Evolutionary conservation across 2,888 invertebrate genomes (phyloP), one percentile per base, ranked within the genome.

Genomic region (Dryococelus australis): DNA sequence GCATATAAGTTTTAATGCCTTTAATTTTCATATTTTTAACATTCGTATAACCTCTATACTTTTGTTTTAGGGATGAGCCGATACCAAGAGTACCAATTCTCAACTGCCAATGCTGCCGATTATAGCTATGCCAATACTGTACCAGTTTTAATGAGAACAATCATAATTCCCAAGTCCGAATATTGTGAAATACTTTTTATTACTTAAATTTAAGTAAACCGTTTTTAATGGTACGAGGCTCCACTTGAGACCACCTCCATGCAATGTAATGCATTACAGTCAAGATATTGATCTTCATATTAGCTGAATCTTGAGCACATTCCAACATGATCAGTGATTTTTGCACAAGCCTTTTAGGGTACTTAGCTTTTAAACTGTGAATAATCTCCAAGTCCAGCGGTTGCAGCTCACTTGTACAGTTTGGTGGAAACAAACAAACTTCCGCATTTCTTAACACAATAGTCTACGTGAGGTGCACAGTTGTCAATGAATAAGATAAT

Each of bases 401-500:
- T 35, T 87, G 86, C 81, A 86, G 84, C 65, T 86, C 28, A 47
- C 85, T 87, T 13, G 85, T 87, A 20, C 80, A 80, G 81, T 86
- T 87, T 26, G 85, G 27, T 81, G 87, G 87, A 27, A 87, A 51
- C 13, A 86, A 78, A 78, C 78, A 28, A 12, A 87, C 20, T 51
- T 43, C 79, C 0, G 84, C 47, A 26, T 87, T 87, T 28, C 86
- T 86, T 12, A 87, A 51, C 43, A 43, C 10, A 26, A 53, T 24
- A 43, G 83, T 24, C 47, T 24, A n/a, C 10, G 35, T 88, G 88
- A 35, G 87, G 87, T 51, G 84, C 28, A 83, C 86, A 87, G 27
- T 84, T 28, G 86, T 87, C 85, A 12, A 85, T 79, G 43, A 87
- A 85, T 9, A 87, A 85, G n/a, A 88, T 81, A 24, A 88, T 88